Base-by-base conservation (phyloP, 2,113 vertebrate species). In the human (Homo sapiens) region DNA sequence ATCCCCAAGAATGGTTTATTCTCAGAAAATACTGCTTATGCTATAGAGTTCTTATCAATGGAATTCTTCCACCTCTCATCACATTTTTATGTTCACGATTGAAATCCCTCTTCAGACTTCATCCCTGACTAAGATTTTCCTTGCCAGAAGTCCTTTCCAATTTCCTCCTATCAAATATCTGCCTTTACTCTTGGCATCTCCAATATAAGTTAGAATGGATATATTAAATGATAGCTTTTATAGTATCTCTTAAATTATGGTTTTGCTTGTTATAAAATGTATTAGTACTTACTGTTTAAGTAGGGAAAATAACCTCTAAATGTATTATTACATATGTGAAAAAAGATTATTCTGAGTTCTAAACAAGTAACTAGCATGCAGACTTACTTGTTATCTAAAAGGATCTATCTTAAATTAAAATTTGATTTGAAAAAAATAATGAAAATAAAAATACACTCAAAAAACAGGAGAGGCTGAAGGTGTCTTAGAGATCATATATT, bases 381-480 rank as follows among this genome's bases (percentile, higher is more conserved):
- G 22, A 66, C 9, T 75, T 52, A 66, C 23, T 81, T 61, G 6
- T n/a, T 83, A 75, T 55, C 10, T 13, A 64, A 92, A 40, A 76
- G 16, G 84, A 52, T 50, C 12, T 50, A 16, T 80, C 73, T 82
- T 91, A 48, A 68, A 86, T 84, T 87, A 90, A 93, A 97, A 94
- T 70, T 50, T 92, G 4, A 70, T 93, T 93, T 5, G 2, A 38
- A 81, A 81, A 83, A 45, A n/a, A 73, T 66, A 80, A 43, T n/a
- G 5, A n/a, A 95, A 92, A 20, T 52, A 76, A 4, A 83, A 70
- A 88, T 82, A 78, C 35, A 76, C 0, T 89, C 11, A 95, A 76
- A 43, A 97, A 84, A 57, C 4, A 32, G 43, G 9, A 87, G 22
- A 70, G 1, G 3, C 11, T 78, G 30, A 75, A 70, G 9, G 5